Evolutionary conservation across 2,113 vertebrate genomes (phyloP).

Genomic region (Delphinapterus leucas): DNA sequence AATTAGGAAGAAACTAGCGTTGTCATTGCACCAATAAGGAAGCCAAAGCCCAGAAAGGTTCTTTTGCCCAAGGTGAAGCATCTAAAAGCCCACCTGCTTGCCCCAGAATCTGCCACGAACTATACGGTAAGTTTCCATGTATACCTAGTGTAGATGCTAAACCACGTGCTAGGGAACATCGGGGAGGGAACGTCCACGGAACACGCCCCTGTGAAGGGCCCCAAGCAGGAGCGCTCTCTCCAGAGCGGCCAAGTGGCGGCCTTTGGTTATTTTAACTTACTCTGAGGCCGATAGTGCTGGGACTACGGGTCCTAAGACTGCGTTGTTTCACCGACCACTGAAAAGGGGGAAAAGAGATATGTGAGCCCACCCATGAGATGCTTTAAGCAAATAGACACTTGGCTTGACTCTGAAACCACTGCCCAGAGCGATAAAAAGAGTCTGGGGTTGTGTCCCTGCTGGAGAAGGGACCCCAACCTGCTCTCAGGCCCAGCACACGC

Average conservation of each 20-base stretch:
- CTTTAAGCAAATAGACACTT: neutral
- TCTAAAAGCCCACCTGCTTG: neutral
- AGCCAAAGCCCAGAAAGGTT: neutral
- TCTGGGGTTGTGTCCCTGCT: neutral
- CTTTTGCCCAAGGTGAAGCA: too few species aligned
- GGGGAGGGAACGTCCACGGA: accelerated
- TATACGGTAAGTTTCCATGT: accelerated
- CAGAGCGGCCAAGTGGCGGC: too few species aligned
- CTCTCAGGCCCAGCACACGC: neutral
- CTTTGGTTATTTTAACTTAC: neutral
- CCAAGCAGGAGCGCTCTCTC: too few species aligned
- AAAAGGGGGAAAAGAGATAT: neutral
- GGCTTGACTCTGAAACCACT: neutral
- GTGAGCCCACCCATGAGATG: neutral
- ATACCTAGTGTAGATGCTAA: neutral
- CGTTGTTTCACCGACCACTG: neutral
- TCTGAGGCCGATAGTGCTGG: neutral
- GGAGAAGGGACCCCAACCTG: neutral
- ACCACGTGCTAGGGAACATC: accelerated
- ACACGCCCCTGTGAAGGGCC: neutral
- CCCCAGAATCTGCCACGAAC: neutral
- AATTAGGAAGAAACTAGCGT: neutral
- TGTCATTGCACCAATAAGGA: neutral
- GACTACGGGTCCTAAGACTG: neutral
- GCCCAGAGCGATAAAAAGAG: too few species aligned